Evolutionary conservation across 2,888 invertebrate species (phyloP), one percentile per base, ranked within the genome.

Genomic region (Drosophila percnosoma): DNA sequence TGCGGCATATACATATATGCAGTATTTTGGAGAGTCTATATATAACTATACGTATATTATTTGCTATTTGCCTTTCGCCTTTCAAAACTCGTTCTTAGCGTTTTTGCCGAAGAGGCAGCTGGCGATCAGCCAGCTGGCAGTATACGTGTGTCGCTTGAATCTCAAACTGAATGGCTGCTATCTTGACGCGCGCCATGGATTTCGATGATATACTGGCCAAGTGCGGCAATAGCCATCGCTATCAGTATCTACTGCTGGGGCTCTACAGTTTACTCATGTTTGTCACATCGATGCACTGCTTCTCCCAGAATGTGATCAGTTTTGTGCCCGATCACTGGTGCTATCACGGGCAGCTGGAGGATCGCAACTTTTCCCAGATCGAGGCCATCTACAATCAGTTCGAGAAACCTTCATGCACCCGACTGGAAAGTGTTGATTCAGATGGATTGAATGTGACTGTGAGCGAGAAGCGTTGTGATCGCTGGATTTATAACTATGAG

Each of bases 401-500:
- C 59, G 78, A 74, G 51, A 80, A 82, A 55, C 91, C 92, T 33
- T 90, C 90, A 11, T 92, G 92, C 58, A 91, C 91, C 34, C 83
- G 82, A 33, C 66, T 92, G 49, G 81, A 78, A 1, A 70, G 73
- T 31, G 75, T 90, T 45, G 74, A 62, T 11, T 10, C 29, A 11
- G 55, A 82, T 34, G 86, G 79, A 0, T 67, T 66, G 2, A 80
- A 83, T 71, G 84, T 80, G 42, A 90, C 89, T 2, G 75, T 83
- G n/a, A 92, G 91, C 58, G 45, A 34, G 5, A 63, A 87, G 55
- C 57, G 71, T 7, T 94, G 94, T 76, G 80, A 92, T 63, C 94
- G 94, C n/a, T 95, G 95, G 95, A 93, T 93, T 27, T 95, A 94
- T 83, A 93, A 94, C 68, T 93, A 93, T 58, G 93, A 94, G 33